phyloP scores from a whole-genome alignment of 2,113 vertebrate species.

The Gracilinanus agilis region DNA sequence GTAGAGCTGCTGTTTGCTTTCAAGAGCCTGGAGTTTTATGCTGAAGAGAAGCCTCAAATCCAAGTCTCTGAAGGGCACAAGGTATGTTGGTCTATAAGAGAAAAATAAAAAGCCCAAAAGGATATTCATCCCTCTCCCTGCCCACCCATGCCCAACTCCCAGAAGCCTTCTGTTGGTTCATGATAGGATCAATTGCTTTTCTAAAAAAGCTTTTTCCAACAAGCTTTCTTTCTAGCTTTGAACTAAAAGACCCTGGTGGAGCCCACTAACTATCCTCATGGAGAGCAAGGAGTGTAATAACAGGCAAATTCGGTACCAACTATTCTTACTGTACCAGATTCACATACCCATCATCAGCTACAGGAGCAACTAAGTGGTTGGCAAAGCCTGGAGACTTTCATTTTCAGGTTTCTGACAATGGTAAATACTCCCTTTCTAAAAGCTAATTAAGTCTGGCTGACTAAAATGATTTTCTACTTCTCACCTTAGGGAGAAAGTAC shows the following conservation, averaged over 20 bases:
- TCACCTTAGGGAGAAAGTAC: not conserved
- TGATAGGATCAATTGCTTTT: not conserved
- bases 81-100: not conserved
- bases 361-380: not conserved
- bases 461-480: not conserved
- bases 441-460: not conserved
- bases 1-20: not conserved
- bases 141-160: not conserved
- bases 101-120: not conserved
- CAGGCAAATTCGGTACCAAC: not conserved
- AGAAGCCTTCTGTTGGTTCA: not conserved
- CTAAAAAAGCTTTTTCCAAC: not conserved
- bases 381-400: not conserved
- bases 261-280: not conserved
- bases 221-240: not conserved
- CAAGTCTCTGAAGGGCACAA: not conserved
- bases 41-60: not conserved
- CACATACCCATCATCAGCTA: not conserved
- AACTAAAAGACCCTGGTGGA: not conserved
- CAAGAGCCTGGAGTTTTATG: not conserved
- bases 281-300: not conserved
- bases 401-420: not conserved
- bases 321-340: not conserved
- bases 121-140: not conserved
- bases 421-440: not conserved